A percentile compares a stretch with the other conserved stretches of the same genome.
Conservation (phyloP, 2,888 invertebrate genomes). For the Muschampia plurimacula region DNA sequence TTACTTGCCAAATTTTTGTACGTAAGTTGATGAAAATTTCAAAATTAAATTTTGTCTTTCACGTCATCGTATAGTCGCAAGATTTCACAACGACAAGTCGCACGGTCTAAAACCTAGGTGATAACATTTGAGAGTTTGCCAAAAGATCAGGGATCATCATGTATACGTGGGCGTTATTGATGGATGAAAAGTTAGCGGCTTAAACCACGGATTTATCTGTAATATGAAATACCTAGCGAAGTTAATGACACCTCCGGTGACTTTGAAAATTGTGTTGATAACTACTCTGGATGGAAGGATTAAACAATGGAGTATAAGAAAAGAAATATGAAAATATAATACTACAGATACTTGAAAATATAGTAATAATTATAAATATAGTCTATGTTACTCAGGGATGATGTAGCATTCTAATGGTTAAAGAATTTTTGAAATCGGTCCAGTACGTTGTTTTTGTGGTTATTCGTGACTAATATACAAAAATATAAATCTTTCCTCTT, state of each 20-base stretch:
- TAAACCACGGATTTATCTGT: conserved; percentile 44
- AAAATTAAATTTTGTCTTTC: not conserved
- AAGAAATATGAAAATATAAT: too few species aligned
- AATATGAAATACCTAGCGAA: conserved; percentile 41
- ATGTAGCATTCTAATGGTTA: too few species aligned
- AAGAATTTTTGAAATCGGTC: too few species aligned
- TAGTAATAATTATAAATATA: too few species aligned
- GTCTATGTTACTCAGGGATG: too few species aligned
- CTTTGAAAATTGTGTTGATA: conserved; percentile 12
- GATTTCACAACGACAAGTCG: conserved; percentile 40
- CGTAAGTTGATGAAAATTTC: too few species aligned
- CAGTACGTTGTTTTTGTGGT: too few species aligned
- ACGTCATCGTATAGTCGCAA: conserved; percentile 31
- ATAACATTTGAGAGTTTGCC: conserved; percentile 70
- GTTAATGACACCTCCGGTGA: conserved; percentile 44
- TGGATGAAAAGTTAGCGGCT: conserved; percentile 60
- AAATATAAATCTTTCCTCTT: too few species aligned
- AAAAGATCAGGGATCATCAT: conserved; percentile 71
- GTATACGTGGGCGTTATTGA: conserved; percentile 66
- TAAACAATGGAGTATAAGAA: too few species aligned
- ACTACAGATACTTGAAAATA: too few species aligned
- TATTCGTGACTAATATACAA: too few species aligned
- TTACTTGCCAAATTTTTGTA: not conserved
- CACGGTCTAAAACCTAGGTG: conserved; percentile 65
- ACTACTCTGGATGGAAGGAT: too few species aligned